These are phyloP conservation scores for Anoncus sp. DNA, from an alignment of 2,888 invertebrate genomes.

Conservation along the genomic window DNA sequence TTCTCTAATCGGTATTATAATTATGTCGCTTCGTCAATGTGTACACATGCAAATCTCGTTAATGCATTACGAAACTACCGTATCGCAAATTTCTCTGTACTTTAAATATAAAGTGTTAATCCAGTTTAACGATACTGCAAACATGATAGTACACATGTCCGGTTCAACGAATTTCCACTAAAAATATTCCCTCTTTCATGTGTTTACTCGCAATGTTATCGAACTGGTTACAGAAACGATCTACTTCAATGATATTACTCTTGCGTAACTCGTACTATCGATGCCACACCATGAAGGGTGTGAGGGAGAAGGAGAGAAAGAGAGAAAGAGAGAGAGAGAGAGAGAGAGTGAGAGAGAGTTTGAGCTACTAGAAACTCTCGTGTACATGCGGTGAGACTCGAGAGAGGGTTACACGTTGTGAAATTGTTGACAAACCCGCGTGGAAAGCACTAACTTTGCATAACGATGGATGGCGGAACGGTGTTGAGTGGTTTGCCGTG, in stretches of 20 bases:
- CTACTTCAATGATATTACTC: constrained; percentile 37
- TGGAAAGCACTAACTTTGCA: constrained; percentile 56
- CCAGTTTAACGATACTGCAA: neutral
- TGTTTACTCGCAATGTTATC: constrained; percentile 29
- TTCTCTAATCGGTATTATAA: neutral
- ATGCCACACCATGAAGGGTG: neutral
- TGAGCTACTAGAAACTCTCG: constrained; percentile 34
- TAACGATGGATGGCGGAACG: constrained; percentile 46
- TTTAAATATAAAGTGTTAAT: constrained; percentile 3
- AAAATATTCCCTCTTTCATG: constrained; percentile 7
- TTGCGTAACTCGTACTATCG: constrained; percentile 44
- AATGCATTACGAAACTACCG: neutral
- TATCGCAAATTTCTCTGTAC: neutral
- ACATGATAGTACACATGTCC: neutral
- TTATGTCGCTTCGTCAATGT: neutral
- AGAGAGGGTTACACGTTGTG: constrained; percentile 47
- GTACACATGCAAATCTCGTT: neutral
- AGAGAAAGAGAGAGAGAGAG: constrained; percentile 2
- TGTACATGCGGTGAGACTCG: constrained; percentile 35
- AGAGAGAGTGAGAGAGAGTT: neutral
- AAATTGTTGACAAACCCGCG: constrained; percentile 54
- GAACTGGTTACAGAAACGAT: constrained; percentile 30
- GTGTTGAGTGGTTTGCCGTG: constrained; percentile 46
- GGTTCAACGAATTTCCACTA: constrained; percentile 9
- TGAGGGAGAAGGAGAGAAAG: neutral